phyloP scores from a whole-genome alignment of 2,888 invertebrate genomes.

The Leptinotarsa tumamoca region DNA sequence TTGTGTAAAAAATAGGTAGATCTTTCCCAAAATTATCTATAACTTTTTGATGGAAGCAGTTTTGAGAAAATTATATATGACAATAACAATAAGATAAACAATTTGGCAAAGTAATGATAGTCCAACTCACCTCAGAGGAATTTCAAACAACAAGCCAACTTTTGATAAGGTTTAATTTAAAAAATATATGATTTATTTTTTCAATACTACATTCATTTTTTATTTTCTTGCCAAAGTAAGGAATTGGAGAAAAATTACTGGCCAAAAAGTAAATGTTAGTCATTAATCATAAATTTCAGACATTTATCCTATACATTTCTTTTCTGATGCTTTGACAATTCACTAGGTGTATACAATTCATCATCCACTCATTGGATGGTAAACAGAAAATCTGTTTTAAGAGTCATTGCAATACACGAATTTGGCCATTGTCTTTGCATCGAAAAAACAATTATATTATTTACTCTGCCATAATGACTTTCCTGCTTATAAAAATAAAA shows the following conservation, averaged over 20 bases:
- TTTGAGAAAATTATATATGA: not conserved
- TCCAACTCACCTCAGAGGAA: not conserved
- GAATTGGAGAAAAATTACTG: no score
- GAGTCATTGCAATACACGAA: conserved; percentile 2
- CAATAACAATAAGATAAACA: conserved; percentile 9
- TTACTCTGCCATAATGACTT: not conserved
- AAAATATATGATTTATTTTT: no score
- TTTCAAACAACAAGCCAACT: not conserved
- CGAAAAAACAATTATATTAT: not conserved
- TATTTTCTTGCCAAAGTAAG: no score
- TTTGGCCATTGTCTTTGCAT: conserved; percentile 8
- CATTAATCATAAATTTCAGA: conserved; percentile 1
- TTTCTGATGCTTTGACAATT: not conserved
- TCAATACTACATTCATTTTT: no score
- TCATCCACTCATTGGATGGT: not conserved
- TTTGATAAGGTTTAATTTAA: no score
- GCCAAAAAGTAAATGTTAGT: conserved; percentile 4
- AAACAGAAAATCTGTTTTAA: not conserved
- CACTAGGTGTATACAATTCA: conserved; percentile 5
- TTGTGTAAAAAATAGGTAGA: not conserved
- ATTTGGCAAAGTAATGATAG: not conserved
- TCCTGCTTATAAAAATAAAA: no score
- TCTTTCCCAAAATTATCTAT: conserved; percentile 16
- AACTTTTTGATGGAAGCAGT: conserved; percentile 13
- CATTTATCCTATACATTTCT: not conserved